Evolutionary conservation across 2,888 invertebrate species (phyloP).

Genomic region (Epinotia ramella): DNA sequence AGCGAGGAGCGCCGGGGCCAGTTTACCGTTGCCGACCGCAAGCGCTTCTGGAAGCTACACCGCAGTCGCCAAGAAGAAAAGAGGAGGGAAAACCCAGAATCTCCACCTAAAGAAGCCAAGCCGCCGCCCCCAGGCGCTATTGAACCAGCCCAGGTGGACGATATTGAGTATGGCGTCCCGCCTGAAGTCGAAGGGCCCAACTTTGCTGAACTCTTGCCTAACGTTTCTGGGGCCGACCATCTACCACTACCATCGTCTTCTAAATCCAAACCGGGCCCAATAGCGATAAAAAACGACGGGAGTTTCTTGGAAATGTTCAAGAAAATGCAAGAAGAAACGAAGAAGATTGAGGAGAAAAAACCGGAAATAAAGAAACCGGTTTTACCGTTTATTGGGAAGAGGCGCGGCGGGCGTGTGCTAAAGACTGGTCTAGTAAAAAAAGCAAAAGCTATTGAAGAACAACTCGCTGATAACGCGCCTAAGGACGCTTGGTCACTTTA

Average conservation of each 20-base stretch:
- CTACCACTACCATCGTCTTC: conserved; percentile 68
- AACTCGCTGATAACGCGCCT: conserved; percentile 86
- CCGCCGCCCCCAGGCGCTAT: conserved; percentile 73
- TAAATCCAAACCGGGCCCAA: conserved; percentile 82
- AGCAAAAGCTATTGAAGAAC: conserved; percentile 87
- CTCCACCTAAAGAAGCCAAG: conserved; percentile 71
- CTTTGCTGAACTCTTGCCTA: conserved; percentile 71
- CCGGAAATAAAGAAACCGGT: conserved; percentile 75
- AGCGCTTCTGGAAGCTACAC: conserved; percentile 78
- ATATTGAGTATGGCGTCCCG: conserved; percentile 76
- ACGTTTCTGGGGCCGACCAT: conserved; percentile 61
- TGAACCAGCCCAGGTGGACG: conserved; percentile 68
- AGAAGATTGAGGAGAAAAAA: conserved; percentile 72
- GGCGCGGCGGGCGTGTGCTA: conserved; percentile 93
- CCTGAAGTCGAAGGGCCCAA: conserved; percentile 80
- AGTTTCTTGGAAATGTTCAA: conserved; percentile 96
- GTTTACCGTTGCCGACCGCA: conserved; percentile 79
- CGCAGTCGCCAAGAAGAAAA: conserved; percentile 65
- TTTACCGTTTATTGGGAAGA: conserved; percentile 89
- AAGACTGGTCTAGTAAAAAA: conserved; percentile 97
- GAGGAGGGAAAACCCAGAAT: conserved; percentile 58
- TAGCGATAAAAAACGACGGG: conserved; percentile 95
- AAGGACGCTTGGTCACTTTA: conserved; percentile 97
- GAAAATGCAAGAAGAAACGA: conserved; percentile 91
- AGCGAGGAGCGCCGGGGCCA: conserved; percentile 78